Percentiles rank a stretch among this genome's conserved stretches.
phyloP scores from a whole-genome alignment of 2,797 vertebrate genomes.

The Synanceia verrucosa region DNA sequence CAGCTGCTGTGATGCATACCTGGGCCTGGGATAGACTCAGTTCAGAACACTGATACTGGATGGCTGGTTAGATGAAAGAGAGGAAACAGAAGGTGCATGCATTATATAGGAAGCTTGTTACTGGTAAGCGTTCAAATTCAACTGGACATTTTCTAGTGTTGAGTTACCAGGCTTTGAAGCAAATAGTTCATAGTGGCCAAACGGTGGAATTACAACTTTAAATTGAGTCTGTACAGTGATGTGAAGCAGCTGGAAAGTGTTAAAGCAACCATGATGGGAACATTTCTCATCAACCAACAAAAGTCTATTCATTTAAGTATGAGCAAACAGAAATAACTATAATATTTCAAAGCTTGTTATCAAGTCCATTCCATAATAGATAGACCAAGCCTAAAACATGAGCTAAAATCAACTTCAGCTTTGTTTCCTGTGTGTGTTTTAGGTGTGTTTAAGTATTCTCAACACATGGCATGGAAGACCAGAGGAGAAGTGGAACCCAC shows the following conservation, averaged over 20 bases:
- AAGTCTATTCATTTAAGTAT: neutral
- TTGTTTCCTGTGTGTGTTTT: slow-evolving; percentile 14
- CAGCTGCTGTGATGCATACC: slow-evolving; percentile 52
- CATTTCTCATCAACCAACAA: neutral
- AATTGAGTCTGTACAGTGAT: neutral
- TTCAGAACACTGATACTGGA: neutral
- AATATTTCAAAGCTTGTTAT: neutral
- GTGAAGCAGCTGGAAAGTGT: neutral
- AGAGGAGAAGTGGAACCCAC: slow-evolving; percentile 99
- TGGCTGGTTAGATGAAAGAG: too few relatives aligned
- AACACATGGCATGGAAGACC: slow-evolving; percentile 99
- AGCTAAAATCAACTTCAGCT: neutral
- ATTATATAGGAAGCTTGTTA: neutral
- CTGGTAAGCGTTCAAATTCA: neutral
- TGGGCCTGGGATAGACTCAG: slow-evolving; percentile 3
- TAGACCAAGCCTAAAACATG: neutral
- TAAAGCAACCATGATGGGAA: neutral
- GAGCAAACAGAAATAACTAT: neutral
- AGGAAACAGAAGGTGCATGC: too few relatives aligned
- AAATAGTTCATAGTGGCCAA: too few relatives aligned
- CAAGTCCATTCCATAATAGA: neutral
- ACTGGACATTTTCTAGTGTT: neutral
- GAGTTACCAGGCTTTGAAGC: too few relatives aligned
- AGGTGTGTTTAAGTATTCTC: slow-evolving; percentile 99
- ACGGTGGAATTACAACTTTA: neutral